A percentile compares a stretch with the other conserved stretches of the same genome.
Evolutionary conservation across 92 coral and sea anemone genomes (phyloP).

Genomic region (Phenganax marumi): DNA sequence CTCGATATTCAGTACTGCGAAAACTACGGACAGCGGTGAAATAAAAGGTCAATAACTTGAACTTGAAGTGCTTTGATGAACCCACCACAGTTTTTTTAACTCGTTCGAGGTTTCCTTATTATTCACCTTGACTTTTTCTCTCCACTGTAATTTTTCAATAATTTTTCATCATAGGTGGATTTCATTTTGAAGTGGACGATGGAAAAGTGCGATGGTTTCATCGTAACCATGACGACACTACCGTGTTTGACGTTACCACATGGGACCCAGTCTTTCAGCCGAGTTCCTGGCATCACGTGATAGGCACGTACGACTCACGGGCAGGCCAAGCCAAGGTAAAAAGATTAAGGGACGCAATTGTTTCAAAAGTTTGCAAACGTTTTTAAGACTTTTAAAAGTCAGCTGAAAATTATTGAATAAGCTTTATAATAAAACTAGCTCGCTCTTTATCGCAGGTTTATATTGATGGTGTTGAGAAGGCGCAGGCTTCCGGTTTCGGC

Average conservation of each 20-base stretch:
- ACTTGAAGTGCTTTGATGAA: background rate
- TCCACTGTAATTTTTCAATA: background rate
- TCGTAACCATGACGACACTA: slow-evolving; percentile 64
- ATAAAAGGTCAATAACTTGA: slow-evolving; percentile 56
- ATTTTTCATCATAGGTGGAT: slow-evolving; percentile 68
- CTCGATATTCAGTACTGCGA: slow-evolving; percentile 88
- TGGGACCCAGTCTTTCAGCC: slow-evolving; percentile 65
- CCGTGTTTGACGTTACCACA: slow-evolving; percentile 77
- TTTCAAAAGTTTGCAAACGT: too few relatives aligned
- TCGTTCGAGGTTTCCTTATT: background rate
- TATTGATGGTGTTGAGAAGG: slow-evolving; percentile 71
- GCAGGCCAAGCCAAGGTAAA: slow-evolving; percentile 73
- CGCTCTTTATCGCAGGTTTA: slow-evolving; percentile 60
- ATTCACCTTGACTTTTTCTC: background rate
- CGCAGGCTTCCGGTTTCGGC: slow-evolving; percentile 66
- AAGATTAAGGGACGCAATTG: background rate
- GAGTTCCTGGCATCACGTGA: slow-evolving; percentile 83
- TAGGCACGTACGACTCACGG: slow-evolving; percentile 73
- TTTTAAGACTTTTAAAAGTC: too few relatives aligned
- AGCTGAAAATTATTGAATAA: too few relatives aligned
- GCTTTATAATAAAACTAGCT: background rate
- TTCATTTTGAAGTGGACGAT: slow-evolving; percentile 92
- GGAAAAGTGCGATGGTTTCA: slow-evolving; percentile 97
- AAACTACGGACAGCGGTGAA: slow-evolving; percentile 65
- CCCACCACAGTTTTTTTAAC: background rate